Base-by-base conservation (phyloP, 2,113 vertebrate species). In the crab-eating macaque (Macaca fascicularis) region DNA sequence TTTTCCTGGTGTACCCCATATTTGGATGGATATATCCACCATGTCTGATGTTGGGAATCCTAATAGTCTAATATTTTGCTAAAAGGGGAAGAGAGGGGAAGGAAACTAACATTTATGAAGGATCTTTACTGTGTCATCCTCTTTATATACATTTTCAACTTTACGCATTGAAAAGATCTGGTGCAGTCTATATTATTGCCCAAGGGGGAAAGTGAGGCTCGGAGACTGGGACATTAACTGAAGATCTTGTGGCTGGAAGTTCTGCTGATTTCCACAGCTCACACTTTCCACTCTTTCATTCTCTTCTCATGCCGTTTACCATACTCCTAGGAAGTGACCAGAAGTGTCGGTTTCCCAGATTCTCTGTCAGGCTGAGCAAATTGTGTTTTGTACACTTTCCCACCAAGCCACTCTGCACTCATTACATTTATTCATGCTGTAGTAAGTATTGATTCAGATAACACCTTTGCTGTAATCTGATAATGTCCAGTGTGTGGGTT, bases 401-500 rank as follows among this genome's bases (percentile, higher is more conserved):
- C 50, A 32, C 14, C n/a, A 72, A 52, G 22, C 22, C 76, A 8
- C 4, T 93, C 83, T 64, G 27, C 95, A 70, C 20, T 88, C 76
- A 84, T 74, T 19, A 30, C 57, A 55, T 59, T 75, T 89, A 32
- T 95, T 89, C 74, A 27, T 78, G 0, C 0, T 23, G 35, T 8
- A 84, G 95, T 69, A 57, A 32, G 72, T 0, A 92, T 57, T 70
- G 43, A 59, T 87, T 92, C 90, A 83, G 75, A 55, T 85, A 89
- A 78, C 72, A 83, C 50, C 90, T 91, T 94, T 32, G 30, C 85
- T n/a, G 0, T 85, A 96, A 97, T 89, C 95, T 23, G 35, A 10
- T 93, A 85, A 96, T 12, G 64, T 83, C 97, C 92, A 94, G 38
- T 67, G 13, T 52, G 57, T 91, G 69, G 89, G 27, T 38, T 98